phyloP scores from a whole-genome alignment of 2,113 vertebrate genomes.

The Gobio gobio region DNA sequence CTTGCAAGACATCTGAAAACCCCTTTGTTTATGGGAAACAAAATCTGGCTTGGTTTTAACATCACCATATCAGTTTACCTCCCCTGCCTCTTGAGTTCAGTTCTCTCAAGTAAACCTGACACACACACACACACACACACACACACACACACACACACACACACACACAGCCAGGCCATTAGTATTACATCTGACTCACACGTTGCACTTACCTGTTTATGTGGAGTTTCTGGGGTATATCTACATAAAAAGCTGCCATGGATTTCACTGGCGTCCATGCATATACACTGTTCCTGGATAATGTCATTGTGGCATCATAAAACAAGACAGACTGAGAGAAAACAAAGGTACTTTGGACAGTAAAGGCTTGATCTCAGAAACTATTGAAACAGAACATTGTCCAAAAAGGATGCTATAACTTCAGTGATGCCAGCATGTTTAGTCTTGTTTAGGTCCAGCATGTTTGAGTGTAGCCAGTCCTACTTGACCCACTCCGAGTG shows the following conservation, averaged over 20 bases:
- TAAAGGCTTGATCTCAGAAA: conserved; percentile 64
- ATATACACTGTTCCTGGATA: conserved; percentile 25
- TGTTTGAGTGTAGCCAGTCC: too few species aligned
- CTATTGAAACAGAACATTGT: conserved; percentile 52
- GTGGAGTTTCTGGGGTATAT: conserved; percentile 39
- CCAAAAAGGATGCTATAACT: background rate
- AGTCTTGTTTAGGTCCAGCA: too few species aligned
- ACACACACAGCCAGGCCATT: conserved; percentile 11
- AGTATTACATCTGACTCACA: conserved; percentile 39
- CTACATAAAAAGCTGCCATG: conserved; percentile 39
- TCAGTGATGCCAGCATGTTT: background rate
- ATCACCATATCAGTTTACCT: conserved; percentile 51
- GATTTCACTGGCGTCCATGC: conserved; percentile 10
- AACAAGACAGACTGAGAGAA: conserved; percentile 42
- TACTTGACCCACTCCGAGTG: too few species aligned
- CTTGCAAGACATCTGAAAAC: conserved; percentile 33
- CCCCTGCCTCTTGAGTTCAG: conserved; percentile 5
- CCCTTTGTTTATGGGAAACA: conserved; percentile 54
- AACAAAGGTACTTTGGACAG: conserved; percentile 67
- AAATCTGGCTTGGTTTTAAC: conserved; percentile 54
- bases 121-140: background rate
- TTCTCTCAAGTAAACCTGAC: conserved; percentile 17
- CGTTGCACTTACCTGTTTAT: conserved; percentile 36
- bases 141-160: conserved; percentile 35
- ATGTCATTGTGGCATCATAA: conserved; percentile 29